Percentiles rank a stretch among this genome's conserved stretches.
Conservation (phyloP, 2,113 vertebrate species). For the Thermophis baileyi region DNA sequence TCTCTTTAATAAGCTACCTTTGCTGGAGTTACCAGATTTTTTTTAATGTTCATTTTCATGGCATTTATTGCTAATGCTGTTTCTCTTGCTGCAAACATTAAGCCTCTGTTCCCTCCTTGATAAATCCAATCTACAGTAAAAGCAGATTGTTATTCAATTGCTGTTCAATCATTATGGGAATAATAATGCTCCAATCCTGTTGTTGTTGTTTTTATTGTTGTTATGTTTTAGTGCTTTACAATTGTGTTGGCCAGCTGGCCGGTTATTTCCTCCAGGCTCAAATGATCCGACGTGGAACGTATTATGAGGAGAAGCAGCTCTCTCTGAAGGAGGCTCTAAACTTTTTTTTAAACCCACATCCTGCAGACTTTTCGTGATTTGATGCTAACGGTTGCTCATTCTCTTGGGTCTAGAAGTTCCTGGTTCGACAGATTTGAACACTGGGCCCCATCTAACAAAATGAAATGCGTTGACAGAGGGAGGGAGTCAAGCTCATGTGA, state of each 20-base stretch:
- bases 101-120: neutral
- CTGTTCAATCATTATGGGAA: neutral
- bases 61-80: neutral
- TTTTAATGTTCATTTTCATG: neutral
- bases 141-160: neutral
- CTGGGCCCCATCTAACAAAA: too few relatives aligned
- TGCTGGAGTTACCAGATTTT: neutral
- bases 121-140: neutral
- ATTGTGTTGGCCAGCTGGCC: neutral
- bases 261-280: neutral
- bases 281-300: neutral
- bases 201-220: neutral
- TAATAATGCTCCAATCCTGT: neutral
- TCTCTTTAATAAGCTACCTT: neutral
- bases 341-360: neutral
- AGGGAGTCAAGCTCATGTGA: too few relatives aligned
- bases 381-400: neutral
- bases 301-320: neutral
- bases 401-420: neutral
- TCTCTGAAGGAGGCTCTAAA: neutral
- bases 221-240: neutral
- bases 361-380: neutral
- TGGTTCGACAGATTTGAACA: neutral
- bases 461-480: too few relatives aligned
- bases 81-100: neutral